Evolutionary conservation across 2,113 vertebrate species (phyloP), one percentile per base, ranked within the genome.

Genomic region (Verasper variegatus): DNA sequence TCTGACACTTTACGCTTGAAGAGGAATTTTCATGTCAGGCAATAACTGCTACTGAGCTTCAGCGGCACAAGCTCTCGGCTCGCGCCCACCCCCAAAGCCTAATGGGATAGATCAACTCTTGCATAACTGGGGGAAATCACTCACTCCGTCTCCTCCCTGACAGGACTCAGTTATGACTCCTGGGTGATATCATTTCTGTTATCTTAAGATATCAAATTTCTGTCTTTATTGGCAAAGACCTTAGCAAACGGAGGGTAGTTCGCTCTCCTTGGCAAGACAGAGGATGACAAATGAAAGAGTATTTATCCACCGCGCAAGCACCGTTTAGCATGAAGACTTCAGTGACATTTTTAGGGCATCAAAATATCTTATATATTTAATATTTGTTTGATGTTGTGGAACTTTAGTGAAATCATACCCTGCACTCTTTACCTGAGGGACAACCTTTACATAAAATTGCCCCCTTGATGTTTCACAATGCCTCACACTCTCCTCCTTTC

Each of bases 121-220:
- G 93, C 93, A 93, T 93, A 93, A 92, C 91, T 82, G 76, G 83
- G 87, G 80, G 89, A 90, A 92, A 94, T 95, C 93, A 92, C 85
- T 94, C 93, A 94, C 92, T 90, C 91, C 63, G 84, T 94, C 93
- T 94, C 89, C 89, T 89, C 74, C 74, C 81, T 94, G 94, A 94
- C 94, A 94, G 89, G 88, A 91, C 88, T 93, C 91, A 92, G 92
- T 93, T 93, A 92, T 92, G 92, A 91, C 87, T 89, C 88, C 88
- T 91, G 89, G 89, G 86, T 94, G 93, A 95, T 94, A 94, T 93
- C 84, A 94, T 93, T 94, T 88, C 90, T 86, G 92, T 94, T 94
- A 94, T 95, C 94, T 93, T 93, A 91, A 92, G 90, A 91, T 93
- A 93, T 95, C 93, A 94, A 87, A 93, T 95, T 92, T 92, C 90